Conservation (phyloP, 2,888 invertebrate species). For the Acanthosepion lycidas region DNA sequence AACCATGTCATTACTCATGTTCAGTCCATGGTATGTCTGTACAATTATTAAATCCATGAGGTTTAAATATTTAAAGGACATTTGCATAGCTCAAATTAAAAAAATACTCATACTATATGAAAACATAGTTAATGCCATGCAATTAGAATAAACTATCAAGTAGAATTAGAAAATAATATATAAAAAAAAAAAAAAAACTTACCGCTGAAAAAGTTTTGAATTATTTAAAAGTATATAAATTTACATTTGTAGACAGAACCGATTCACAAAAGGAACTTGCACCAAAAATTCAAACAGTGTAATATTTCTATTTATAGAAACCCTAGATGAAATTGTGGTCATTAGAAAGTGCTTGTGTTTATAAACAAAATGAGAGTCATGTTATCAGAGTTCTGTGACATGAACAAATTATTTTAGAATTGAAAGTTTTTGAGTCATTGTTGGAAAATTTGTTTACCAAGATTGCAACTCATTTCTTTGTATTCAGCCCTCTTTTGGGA, state of each 20-base stretch:
- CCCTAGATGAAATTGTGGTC: no score
- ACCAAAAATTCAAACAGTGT: neutral
- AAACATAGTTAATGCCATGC: conserved; percentile 7
- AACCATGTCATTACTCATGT: no score
- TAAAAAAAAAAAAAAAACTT: no score
- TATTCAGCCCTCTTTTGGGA: neutral
- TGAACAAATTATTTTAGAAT: conserved; percentile 40
- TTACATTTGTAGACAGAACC: no score
- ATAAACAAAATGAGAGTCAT: neutral
- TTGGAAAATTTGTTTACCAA: neutral
- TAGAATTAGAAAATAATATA: neutral
- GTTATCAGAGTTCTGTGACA: neutral
- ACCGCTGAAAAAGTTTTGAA: neutral
- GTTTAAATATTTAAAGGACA: no score
- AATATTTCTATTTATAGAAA: neutral
- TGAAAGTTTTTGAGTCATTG: neutral
- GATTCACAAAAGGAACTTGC: neutral
- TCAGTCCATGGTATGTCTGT: no score
- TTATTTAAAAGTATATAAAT: neutral
- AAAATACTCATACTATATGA: neutral
- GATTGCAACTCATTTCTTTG: neutral
- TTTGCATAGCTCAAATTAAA: no score
- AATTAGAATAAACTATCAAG: neutral
- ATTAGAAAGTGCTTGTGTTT: neutral
- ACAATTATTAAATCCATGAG: no score